Base-by-base conservation (phyloP, 2,797 vertebrate species). In the Typhlichthys subterraneus region DNA sequence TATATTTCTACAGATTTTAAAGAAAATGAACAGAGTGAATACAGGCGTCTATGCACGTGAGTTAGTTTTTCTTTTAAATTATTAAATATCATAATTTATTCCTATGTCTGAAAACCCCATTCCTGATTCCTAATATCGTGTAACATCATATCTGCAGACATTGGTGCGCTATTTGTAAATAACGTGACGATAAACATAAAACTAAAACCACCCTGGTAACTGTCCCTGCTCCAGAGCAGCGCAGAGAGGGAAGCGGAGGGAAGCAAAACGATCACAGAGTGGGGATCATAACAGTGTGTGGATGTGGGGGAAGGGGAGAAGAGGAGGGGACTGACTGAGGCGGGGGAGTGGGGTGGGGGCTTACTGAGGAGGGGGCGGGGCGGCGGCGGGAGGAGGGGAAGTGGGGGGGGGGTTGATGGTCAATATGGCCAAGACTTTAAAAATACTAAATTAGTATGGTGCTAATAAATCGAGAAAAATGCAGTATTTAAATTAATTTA, bases 191-290 rank as follows among this genome's bases (percentile, higher is more conserved):
- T 45, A 92, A 93, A 76, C 92, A 83, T 86, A 58, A 90, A 69
- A 92, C 81, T 87, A 88, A 90, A 77, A 5, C 56, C 68, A 51
- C 82, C 85, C 76, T 75, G 69, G 85, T 86, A 88, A 86, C 90
- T 87, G 82, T 71, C 90, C 83, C 89, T 91, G 92, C 87, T 94
- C 88, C 90, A 89, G 85, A 92, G 85, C 83, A 70, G 86, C 83
- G 84, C 71, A 86, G 80, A 86, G 82, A 85, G 82, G 82, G 82
- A 84, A 83, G 77, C 80, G 75, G 81, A 78, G 75, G 72, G 65
- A 69, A 80, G 79, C 87, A 88, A 85, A 76, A 85, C 87, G 85
- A 89, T 88, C 88, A 90, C 85, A 74, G 69, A 73, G 70, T 65
- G 69, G 73, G 75, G 85, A 86, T 85, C 80, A 83, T 84, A 83